phyloP scores from a whole-genome alignment of 1,140 invertebrate species.

The Solenopsis fugax region DNA sequence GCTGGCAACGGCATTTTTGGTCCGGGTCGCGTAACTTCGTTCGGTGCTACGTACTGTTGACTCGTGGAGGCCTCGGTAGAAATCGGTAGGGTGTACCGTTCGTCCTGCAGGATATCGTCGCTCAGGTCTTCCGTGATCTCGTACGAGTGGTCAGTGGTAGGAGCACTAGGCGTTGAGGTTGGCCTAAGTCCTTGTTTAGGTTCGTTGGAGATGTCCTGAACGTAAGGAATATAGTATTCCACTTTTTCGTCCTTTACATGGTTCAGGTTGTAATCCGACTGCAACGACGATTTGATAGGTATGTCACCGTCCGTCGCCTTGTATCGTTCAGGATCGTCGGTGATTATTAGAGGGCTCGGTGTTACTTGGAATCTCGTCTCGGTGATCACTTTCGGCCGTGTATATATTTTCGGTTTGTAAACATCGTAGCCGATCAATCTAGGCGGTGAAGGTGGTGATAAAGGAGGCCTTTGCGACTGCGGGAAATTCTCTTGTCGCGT shows the following conservation, averaged over 20 bases:
- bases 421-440: constrained; percentile 69
- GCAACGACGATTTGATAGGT: neutral
- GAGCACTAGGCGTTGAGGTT: constrained; percentile 55
- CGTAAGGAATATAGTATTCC: constrained; percentile 80
- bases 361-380: constrained; percentile 81
- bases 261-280: constrained; percentile 46
- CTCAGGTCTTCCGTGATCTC: constrained; percentile 76
- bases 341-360: constrained; percentile 71
- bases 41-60: constrained; percentile 62
- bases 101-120: constrained; percentile 76
- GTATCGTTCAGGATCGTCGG: constrained; percentile 70
- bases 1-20: constrained; percentile 73
- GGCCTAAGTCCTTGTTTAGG: constrained; percentile 58
- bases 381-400: constrained; percentile 81
- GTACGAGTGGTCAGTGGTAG: constrained; percentile 73
- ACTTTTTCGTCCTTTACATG: constrained; percentile 74
- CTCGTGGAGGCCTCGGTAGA: constrained; percentile 66
- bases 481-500: constrained; percentile 72
- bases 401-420: constrained; percentile 68
- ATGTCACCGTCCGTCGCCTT: constrained; percentile 36
- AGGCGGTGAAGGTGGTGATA: neutral
- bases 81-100: constrained; percentile 70
- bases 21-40: constrained; percentile 59
- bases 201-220: constrained; percentile 78
- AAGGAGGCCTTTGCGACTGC: neutral